These are phyloP conservation scores for Aradus depressus DNA, from an alignment of 2,888 invertebrate species.

Conservation along the genomic window DNA sequence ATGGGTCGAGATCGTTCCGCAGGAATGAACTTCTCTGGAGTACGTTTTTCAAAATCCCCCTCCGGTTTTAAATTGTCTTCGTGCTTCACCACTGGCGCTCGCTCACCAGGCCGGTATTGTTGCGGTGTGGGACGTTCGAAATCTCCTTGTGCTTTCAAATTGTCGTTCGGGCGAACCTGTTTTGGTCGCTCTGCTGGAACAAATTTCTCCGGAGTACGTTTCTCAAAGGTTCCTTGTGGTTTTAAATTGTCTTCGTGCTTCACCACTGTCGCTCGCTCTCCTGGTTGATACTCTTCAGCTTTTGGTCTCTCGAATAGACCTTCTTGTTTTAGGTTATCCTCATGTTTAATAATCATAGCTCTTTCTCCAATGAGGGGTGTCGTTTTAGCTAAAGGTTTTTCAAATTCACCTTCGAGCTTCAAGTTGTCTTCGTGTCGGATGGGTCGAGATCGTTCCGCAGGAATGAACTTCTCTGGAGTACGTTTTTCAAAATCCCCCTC, in stretches of 20 bases:
- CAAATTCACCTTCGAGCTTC: constrained; percentile 38
- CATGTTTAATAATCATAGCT: constrained; percentile 38
- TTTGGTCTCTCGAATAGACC: constrained; percentile 43
- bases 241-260: constrained; percentile 35
- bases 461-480: constrained; percentile 37
- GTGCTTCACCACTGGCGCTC: constrained; percentile 31
- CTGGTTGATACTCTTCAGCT: constrained; percentile 36
- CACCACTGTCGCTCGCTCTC: constrained; percentile 38
- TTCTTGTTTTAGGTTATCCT: constrained; percentile 46
- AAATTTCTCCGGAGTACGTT: constrained; percentile 34
- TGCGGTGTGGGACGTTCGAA: constrained; percentile 35
- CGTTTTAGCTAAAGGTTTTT: constrained; percentile 39
- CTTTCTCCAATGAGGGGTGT: constrained; percentile 37
- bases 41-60: constrained; percentile 41
- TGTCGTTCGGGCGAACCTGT: constrained; percentile 41
- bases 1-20: constrained; percentile 38
- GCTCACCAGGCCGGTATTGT: constrained; percentile 36
- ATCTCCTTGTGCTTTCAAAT: constrained; percentile 44
- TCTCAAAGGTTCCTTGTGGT: constrained; percentile 40
- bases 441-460: constrained; percentile 43
- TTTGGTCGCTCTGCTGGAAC: constrained; percentile 30
- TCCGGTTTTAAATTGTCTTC: constrained; percentile 34
- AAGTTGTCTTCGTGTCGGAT: constrained; percentile 40
- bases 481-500: constrained; percentile 44
- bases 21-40: constrained; percentile 38